A percentile compares a stretch with the other conserved stretches of the same genome.
phyloP scores from a whole-genome alignment of 2,113 vertebrate species.

The Salminus brasiliensis region DNA sequence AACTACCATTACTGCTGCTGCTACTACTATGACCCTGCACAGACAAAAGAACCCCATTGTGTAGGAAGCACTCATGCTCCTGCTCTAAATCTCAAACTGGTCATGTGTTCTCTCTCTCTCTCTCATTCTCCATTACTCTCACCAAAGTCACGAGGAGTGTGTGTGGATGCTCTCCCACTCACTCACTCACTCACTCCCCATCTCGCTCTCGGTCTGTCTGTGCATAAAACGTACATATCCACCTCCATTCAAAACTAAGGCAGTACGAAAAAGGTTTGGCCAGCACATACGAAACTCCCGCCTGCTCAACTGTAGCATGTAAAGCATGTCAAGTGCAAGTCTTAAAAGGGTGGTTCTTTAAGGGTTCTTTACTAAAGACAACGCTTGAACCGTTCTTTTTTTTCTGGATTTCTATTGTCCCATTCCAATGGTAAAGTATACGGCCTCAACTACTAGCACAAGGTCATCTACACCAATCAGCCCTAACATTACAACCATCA shows the following conservation, averaged over 20 bases:
- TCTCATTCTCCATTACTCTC: neutral
- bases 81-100: conserved; percentile 40
- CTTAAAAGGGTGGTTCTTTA: no score
- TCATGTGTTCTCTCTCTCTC: conserved; percentile 46
- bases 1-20: neutral
- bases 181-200: neutral
- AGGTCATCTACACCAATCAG: no score
- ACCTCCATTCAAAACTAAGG: neutral
- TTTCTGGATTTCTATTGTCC: no score
- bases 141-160: conserved; percentile 42
- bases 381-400: no score
- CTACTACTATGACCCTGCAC: neutral
- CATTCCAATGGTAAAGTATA: no score
- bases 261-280: neutral
- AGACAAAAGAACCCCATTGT: conserved; percentile 34
- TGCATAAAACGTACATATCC: neutral
- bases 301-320: neutral
- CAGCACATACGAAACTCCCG: neutral
- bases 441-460: no score
- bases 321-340: no score
- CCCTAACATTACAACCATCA: no score
- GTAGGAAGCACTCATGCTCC: conserved; percentile 17
- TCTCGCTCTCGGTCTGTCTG: no score
- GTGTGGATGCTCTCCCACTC: neutral
- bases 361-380: no score